Evolutionary conservation across 2,797 vertebrate genomes (phyloP).

Genomic region (Gallinago nigripennis): DNA sequence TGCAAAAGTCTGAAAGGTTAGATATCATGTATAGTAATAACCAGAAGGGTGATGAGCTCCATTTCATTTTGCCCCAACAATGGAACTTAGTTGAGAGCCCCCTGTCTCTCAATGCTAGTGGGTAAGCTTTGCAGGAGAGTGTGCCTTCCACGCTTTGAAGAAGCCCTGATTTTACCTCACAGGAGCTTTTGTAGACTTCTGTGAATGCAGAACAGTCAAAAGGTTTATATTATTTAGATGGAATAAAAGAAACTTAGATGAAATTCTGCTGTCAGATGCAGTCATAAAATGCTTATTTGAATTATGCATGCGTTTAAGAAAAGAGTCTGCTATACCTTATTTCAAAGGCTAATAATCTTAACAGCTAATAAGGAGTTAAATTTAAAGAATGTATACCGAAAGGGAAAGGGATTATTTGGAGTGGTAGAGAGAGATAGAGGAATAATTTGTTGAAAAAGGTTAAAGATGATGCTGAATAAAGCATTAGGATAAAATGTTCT

Average conservation of each 20-base stretch:
- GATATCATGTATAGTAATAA: not conserved
- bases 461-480: not conserved
- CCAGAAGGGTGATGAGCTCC: not conserved
- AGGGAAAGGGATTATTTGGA: not conserved
- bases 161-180: not conserved
- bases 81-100: not conserved
- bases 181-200: not conserved
- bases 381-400: not conserved
- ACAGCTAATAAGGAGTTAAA: not conserved
- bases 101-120: not conserved
- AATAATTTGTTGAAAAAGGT: not conserved
- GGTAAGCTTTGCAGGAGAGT: not conserved
- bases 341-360: not conserved
- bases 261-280: not conserved
- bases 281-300: not conserved
- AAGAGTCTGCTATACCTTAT: not conserved
- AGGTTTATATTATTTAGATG: not conserved
- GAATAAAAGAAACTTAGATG: not conserved
- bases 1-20: not conserved
- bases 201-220: not conserved
- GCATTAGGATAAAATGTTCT: not conserved
- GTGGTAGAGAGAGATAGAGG: not conserved
- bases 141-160: not conserved
- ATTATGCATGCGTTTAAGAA: not conserved
- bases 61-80: not conserved